Evolutionary conservation across 2,113 vertebrate species (phyloP).

Genomic region (Drymodes brunneopygia): DNA sequence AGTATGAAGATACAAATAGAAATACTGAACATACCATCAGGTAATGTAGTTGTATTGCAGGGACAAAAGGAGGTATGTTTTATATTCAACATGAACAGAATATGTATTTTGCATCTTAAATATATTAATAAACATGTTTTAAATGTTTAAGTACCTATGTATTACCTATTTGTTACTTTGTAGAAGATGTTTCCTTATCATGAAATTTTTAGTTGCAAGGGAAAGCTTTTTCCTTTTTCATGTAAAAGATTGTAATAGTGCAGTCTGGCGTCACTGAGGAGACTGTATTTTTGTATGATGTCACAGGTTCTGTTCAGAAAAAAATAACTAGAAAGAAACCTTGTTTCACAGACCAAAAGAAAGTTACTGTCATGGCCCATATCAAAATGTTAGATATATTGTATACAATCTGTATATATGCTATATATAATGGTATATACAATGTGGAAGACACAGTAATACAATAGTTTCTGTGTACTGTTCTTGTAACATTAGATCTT

Average conservation of each 20-base stretch:
- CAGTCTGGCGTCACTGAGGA: slow-evolving; percentile 67
- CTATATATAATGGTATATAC: slow-evolving; percentile 76
- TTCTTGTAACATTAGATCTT: slow-evolving; percentile 83
- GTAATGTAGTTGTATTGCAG: slow-evolving; percentile 33
- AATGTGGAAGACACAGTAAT: slow-evolving; percentile 76
- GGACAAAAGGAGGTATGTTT: slow-evolving; percentile 51
- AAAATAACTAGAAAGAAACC: not conserved
- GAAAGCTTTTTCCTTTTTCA: slow-evolving; percentile 42
- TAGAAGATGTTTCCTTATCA: slow-evolving; percentile 44
- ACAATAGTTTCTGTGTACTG: slow-evolving; percentile 79
- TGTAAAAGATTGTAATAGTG: slow-evolving; percentile 50
- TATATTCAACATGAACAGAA: slow-evolving; percentile 57
- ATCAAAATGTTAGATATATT: slow-evolving; percentile 70
- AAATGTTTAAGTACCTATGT: slow-evolving; percentile 68
- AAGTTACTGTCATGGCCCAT: slow-evolving; percentile 56
- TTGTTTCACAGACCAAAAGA: slow-evolving; percentile 65
- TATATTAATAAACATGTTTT: slow-evolving; percentile 68
- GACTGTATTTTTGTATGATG: slow-evolving; percentile 78
- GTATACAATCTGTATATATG: slow-evolving; percentile 80
- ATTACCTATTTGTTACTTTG: slow-evolving; percentile 66
- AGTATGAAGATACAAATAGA: slow-evolving; percentile 1
- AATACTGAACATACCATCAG: slow-evolving; percentile 18
- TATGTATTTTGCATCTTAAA: slow-evolving; percentile 71
- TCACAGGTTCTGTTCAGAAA: slow-evolving; percentile 25
- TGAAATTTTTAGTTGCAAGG: slow-evolving; percentile 29